phyloP scores from a whole-genome alignment of 2,888 invertebrate species.

The Harpalus rubripes region DNA sequence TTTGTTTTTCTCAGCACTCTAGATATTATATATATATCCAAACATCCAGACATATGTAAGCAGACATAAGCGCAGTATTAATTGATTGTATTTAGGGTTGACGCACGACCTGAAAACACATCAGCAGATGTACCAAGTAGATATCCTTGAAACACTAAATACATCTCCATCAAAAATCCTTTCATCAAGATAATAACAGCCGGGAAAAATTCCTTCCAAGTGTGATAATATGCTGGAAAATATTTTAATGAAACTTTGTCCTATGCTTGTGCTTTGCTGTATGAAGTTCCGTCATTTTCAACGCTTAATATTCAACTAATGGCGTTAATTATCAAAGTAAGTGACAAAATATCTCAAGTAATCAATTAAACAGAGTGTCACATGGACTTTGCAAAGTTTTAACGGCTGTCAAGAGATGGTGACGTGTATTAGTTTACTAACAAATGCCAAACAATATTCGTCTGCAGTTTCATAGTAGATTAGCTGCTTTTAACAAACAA shows the following conservation, averaged over 20 bases:
- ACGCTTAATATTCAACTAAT: background rate
- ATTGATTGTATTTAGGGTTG: too few relatives aligned
- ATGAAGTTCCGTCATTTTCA: background rate
- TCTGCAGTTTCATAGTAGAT: too few relatives aligned
- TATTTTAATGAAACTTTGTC: background rate
- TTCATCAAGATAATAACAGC: too few relatives aligned
- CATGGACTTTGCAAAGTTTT: background rate
- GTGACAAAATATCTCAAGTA: conserved; percentile 2
- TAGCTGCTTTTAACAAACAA: too few relatives aligned
- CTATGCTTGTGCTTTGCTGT: background rate
- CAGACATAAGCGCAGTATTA: too few relatives aligned
- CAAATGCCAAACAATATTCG: background rate
- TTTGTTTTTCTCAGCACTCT: too few relatives aligned
- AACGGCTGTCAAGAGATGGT: background rate
- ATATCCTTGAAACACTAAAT: too few relatives aligned
- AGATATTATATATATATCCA: too few relatives aligned
- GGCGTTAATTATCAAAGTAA: background rate
- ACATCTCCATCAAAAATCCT: too few relatives aligned
- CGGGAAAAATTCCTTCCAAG: background rate
- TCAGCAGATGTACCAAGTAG: too few relatives aligned
- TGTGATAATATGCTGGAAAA: background rate
- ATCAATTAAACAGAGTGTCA: background rate
- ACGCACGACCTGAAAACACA: too few relatives aligned
- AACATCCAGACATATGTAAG: too few relatives aligned
- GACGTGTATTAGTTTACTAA: conserved; percentile 3